Percentiles rank a stretch among this genome's conserved stretches.
Conservation (phyloP, 2,797 vertebrate species). For the Poecile montanus region DNA sequence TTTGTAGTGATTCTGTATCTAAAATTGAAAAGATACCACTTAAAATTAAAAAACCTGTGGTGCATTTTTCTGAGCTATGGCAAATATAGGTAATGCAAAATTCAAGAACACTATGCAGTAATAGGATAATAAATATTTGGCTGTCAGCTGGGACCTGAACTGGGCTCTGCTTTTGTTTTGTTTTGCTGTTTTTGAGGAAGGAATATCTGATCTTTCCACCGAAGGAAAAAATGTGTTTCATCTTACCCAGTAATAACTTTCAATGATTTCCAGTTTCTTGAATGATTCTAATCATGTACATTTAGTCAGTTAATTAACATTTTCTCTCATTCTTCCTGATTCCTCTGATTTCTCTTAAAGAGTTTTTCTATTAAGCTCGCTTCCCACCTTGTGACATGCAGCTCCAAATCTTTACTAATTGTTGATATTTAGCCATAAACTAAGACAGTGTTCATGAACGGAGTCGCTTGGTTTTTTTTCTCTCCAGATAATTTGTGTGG, state of each 20-base stretch:
- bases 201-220: not conserved
- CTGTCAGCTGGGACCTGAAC: not conserved
- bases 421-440: not conserved
- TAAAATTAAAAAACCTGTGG: not conserved
- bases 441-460: not conserved
- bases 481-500: not conserved
- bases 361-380: not conserved
- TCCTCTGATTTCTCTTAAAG: not conserved
- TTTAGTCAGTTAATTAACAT: not conserved
- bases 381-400: not conserved
- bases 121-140: not conserved
- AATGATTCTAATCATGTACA: not conserved
- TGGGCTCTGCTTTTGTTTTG: not conserved
- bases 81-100: not conserved
- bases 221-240: not conserved
- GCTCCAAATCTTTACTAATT: not conserved
- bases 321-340: not conserved
- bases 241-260: not conserved
- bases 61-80: not conserved
- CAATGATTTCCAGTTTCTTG: not conserved
- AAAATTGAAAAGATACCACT: not conserved
- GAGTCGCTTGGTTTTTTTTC: not conserved
- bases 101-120: not conserved
- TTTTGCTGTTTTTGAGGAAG: not conserved
- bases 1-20: not conserved